Conservation (phyloP, 2,113 vertebrate species). For the Anolis sagrei region DNA sequence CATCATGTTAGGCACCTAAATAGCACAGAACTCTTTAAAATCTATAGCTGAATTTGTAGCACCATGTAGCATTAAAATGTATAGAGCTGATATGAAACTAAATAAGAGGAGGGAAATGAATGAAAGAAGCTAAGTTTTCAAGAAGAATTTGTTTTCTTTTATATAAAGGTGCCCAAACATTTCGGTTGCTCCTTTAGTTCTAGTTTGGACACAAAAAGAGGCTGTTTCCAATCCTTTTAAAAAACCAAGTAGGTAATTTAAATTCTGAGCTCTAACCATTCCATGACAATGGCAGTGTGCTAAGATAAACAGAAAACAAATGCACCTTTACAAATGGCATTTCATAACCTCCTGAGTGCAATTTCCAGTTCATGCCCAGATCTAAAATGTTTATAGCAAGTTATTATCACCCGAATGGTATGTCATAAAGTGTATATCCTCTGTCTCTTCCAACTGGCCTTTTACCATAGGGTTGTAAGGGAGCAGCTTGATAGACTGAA, state of each 20-base stretch:
- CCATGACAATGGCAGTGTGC: neutral
- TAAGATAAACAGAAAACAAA: slow-evolving; percentile 30
- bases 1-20: neutral
- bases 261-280: slow-evolving; percentile 7
- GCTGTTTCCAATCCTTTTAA: neutral
- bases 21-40: neutral
- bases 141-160: neutral
- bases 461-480: slow-evolving; percentile 8
- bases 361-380: neutral
- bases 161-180: neutral
- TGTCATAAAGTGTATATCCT: neutral
- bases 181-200: neutral
- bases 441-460: neutral
- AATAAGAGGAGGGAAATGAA: neutral
- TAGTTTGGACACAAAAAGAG: neutral
- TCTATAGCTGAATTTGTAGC: slow-evolving; percentile 14
- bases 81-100: neutral
- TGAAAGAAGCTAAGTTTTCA: neutral
- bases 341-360: neutral
- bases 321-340: neutral
- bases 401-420: neutral
- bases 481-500: slow-evolving; percentile 6
- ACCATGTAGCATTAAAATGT: neutral
- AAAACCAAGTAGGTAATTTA: neutral
- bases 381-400: slow-evolving; percentile 35